Percentiles rank a stretch among this genome's conserved stretches.
phyloP scores from a whole-genome alignment of 2,888 invertebrate species.

The Beris chalybata region DNA sequence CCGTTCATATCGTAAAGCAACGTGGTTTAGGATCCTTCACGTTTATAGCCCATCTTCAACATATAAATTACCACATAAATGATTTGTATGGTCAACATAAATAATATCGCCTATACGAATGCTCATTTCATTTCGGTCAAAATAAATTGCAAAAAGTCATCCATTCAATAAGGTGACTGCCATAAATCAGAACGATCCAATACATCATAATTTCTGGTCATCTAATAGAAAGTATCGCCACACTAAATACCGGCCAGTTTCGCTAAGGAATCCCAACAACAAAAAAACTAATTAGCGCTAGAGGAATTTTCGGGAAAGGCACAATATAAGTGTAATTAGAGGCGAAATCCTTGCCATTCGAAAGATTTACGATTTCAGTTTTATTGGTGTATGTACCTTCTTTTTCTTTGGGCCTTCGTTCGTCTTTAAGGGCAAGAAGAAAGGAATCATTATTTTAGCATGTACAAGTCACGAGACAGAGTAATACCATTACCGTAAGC shows the following conservation, averaged over 20 bases:
- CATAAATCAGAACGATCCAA: conserved; percentile 28
- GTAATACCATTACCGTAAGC: conserved; percentile 12
- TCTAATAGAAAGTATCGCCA: conserved; percentile 12
- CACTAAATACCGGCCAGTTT: neutral
- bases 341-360: conserved; percentile 14
- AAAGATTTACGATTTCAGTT: conserved; percentile 30
- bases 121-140: no score
- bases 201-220: conserved; percentile 30
- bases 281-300: conserved; percentile 29
- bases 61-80: no score
- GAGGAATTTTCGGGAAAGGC: neutral
- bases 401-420: neutral
- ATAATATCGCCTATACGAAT: no score
- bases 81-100: no score
- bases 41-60: no score
- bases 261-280: neutral
- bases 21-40: no score
- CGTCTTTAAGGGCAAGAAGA: neutral
- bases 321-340: neutral
- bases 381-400: conserved; percentile 16
- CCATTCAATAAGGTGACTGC: conserved; percentile 29
- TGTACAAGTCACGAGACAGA: conserved; percentile 7
- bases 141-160: conserved; percentile 27
- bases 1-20: no score
- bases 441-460: conserved; percentile 8